phyloP scores from a whole-genome alignment of 92 coral and sea anemone species.

The Phymanthus crucifer region DNA sequence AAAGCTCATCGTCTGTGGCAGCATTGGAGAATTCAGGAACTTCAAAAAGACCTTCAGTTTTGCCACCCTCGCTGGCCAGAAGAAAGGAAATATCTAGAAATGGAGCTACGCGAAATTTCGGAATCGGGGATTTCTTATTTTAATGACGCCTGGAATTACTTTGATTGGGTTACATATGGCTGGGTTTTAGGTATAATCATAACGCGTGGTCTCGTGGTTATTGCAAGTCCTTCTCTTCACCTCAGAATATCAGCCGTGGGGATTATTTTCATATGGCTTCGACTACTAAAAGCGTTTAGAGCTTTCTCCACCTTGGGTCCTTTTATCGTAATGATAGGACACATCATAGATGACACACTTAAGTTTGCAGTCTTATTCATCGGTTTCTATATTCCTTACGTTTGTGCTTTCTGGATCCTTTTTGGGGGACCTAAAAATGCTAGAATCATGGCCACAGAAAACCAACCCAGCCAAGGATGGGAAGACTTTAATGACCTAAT shows the following conservation, averaged over 20 bases:
- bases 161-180: conserved; percentile 96
- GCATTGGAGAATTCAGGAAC: conserved; percentile 73
- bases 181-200: conserved; percentile 78
- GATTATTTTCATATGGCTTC: conserved; percentile 90
- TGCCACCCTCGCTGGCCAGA: conserved; percentile 99
- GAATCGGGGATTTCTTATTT: conserved; percentile 94
- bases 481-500: conserved; percentile 77
- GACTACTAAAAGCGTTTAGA: conserved; percentile 94
- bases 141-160: conserved; percentile 94
- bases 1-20: conserved; percentile 76
- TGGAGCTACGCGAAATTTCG: conserved; percentile 80
- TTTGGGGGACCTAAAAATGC: conserved; percentile 92
- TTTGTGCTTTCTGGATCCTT: conserved; percentile 96
- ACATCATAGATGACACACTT: conserved; percentile 86
- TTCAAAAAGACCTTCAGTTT: conserved; percentile 74
- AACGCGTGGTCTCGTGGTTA: conserved; percentile 76
- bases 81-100: conserved; percentile 90
- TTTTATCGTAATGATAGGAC: conserved; percentile 95
- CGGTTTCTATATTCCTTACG: conserved; percentile 87
- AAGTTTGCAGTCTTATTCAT: conserved; percentile 85
- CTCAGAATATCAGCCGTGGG: conserved; percentile 84
- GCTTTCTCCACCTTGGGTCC: conserved; percentile 88
- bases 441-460: conserved; percentile 48
- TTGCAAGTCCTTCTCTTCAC: conserved; percentile 66
- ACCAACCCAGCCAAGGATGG: conserved; percentile 73